Evolutionary conservation across 2,888 invertebrate genomes (phyloP).

Genomic region (Vesta saturnalis): DNA sequence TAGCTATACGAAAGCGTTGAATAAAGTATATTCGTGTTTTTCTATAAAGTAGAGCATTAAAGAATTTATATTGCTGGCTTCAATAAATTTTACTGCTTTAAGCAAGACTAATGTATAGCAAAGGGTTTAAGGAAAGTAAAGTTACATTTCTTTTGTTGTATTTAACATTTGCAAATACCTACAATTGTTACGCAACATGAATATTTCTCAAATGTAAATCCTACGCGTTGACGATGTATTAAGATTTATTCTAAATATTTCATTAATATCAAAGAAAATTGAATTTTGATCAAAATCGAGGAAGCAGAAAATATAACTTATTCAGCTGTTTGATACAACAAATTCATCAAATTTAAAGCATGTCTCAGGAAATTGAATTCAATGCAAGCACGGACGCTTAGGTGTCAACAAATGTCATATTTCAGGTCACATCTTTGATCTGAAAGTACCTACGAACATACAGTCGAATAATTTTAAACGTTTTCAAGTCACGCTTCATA

Average conservation of each 20-base stretch:
- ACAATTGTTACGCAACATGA: not conserved
- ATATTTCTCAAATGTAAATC: too few relatives aligned
- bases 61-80: not conserved
- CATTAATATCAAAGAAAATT: not conserved
- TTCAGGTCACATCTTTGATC: conserved; percentile 15
- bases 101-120: conserved; percentile 7
- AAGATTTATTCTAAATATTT: not conserved
- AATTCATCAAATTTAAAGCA: conserved; percentile 11
- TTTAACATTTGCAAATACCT: not conserved
- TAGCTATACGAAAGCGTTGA: too few relatives aligned
- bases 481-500: conserved; percentile 14
- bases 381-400: conserved; percentile 3
- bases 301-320: conserved; percentile 4
- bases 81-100: conserved; percentile 10
- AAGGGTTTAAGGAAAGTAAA: not conserved
- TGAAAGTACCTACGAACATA: not conserved
- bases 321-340: conserved; percentile 13
- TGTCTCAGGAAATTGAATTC: conserved; percentile 15
- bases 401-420: conserved; percentile 19
- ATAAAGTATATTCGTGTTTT: not conserved
- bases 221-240: too few relatives aligned
- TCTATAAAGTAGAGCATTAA: conserved; percentile 11
- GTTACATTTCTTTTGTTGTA: conserved; percentile 1
- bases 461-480: conserved; percentile 11
- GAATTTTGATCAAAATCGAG: conserved; percentile 3